Evolutionary conservation across 2,888 invertebrate genomes (phyloP), one percentile per base, ranked within the genome.

Genomic region (Drosophila merina): DNA sequence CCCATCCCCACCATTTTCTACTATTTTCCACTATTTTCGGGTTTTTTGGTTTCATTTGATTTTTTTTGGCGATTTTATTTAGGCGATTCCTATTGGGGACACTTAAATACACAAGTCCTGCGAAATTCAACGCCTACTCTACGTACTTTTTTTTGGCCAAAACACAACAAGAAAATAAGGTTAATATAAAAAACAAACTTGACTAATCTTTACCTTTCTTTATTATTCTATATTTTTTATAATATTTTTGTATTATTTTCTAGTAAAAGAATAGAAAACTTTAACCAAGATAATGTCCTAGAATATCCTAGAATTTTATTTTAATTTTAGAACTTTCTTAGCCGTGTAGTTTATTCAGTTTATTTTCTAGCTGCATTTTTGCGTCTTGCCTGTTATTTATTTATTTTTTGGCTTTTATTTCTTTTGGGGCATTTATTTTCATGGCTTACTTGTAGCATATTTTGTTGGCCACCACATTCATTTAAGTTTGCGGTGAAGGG

Each of bases 361-460:
- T 67, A 64, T 66, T 64, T 64, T 64, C 67, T 67, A 66, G 64
- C 66, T 64, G 67, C 67, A 64, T 64, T 64, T 48, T 30, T 57
- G 57, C 55, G 54, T 10, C 44, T 44, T 25, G 44, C 44, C 44
- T 25, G 4, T 42, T 42, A 42, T 20, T 42, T 44, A 25, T 44
- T 44, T 44, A 9, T 14, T 45, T 31, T 28, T 44, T 7, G 10
- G 12, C 40, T 55, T 57, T 47, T 50, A 36, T 74, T 48, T 58
- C 68, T 77, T 84, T 59, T 58, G 57, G 52, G 73, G 70, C 74
- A 76, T 80, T 77, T 68, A 74, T 76, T 76, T 76, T 71, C 79
- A 81, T 79, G 76, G 86, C 55, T 79, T 76, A 79, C 79, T 81
- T 71, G 73, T 76, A 78, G 82, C 74, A 75, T 68, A 68, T 70